Evolutionary conservation across 1,140 invertebrate genomes (phyloP).

Genomic region (Mactra quadrangularis): DNA sequence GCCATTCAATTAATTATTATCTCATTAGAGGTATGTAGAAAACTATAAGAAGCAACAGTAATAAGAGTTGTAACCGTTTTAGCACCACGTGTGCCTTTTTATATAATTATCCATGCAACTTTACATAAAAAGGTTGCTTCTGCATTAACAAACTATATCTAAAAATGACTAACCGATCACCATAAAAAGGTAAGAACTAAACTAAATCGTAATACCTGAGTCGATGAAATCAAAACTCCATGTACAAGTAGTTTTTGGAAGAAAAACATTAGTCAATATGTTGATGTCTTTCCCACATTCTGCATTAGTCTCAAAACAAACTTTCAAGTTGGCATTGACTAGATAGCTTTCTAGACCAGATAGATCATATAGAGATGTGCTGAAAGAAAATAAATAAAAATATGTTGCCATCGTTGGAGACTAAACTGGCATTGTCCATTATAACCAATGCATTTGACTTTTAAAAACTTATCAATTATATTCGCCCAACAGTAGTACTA

Average conservation of each 20-base stretch:
- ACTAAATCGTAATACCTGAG: neutral
- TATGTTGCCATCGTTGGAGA: neutral
- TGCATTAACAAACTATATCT: neutral
- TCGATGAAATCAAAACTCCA: conserved; percentile 41
- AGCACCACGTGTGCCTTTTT: too few species aligned
- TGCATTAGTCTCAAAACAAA: conserved; percentile 47
- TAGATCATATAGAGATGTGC: conserved; percentile 30
- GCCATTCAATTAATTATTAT: too few species aligned
- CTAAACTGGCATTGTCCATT: neutral
- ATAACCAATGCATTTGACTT: neutral
- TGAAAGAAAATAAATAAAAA: neutral
- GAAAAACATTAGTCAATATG: conserved; percentile 31
- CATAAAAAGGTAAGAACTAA: neutral
- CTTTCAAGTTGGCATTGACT: conserved; percentile 48
- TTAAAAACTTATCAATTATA: neutral
- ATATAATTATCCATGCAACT: too few species aligned
- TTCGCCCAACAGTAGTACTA: conserved; percentile 29
- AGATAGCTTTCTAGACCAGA: conserved; percentile 49
- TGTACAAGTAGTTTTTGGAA: conserved; percentile 52
- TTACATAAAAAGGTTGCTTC: neutral
- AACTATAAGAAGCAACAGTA: too few species aligned
- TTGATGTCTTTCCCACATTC: conserved; percentile 21
- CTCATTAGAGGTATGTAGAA: too few species aligned
- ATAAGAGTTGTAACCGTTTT: too few species aligned
- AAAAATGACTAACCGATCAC: neutral